A percentile compares a stretch with the other conserved stretches of the same genome.
phyloP scores from a whole-genome alignment of 2,113 vertebrate genomes.

The Neogobius melanostomus region DNA sequence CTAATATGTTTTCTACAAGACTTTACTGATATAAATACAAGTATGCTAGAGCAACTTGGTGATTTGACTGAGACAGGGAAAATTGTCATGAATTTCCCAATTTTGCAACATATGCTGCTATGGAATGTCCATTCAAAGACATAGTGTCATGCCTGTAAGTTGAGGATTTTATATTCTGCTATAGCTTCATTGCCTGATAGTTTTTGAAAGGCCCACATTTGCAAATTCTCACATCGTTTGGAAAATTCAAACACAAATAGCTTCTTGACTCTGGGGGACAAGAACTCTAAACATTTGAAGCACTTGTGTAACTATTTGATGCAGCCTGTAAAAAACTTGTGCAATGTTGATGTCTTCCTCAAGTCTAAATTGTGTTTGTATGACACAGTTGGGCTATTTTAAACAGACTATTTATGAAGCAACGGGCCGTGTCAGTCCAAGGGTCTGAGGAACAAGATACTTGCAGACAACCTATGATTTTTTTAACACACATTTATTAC shows the following conservation, averaged over 20 bases:
- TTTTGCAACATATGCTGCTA: too few species aligned
- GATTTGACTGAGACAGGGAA: too few species aligned
- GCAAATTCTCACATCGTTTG: conserved; percentile 48
- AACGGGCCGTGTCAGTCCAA: conserved; percentile 8
- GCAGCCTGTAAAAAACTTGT: conserved; percentile 40
- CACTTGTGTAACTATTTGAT: conserved; percentile 55
- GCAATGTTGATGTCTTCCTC: conserved; percentile 51
- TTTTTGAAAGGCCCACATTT: conserved; percentile 28
- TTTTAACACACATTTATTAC: too few species aligned
- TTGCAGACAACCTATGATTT: too few species aligned
- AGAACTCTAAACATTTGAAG: conserved; percentile 48
- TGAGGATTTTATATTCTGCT: not conserved
- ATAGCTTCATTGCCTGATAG: conserved; percentile 11
- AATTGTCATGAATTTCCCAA: too few species aligned
- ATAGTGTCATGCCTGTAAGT: not conserved
- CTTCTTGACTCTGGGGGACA: conserved; percentile 26
- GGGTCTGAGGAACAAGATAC: too few species aligned
- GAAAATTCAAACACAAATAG: conserved; percentile 49
- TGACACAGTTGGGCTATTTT: conserved; percentile 38
- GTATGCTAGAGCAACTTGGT: too few species aligned
- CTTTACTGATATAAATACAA: too few species aligned
- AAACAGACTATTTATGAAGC: conserved; percentile 23
- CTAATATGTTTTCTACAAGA: too few species aligned
- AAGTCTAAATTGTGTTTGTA: conserved; percentile 28
- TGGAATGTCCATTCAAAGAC: too few species aligned